A percentile compares a stretch with the other conserved stretches of the same genome.
phyloP scores from a whole-genome alignment of 2,113 vertebrate genomes.

The Dicaeum eximium region DNA sequence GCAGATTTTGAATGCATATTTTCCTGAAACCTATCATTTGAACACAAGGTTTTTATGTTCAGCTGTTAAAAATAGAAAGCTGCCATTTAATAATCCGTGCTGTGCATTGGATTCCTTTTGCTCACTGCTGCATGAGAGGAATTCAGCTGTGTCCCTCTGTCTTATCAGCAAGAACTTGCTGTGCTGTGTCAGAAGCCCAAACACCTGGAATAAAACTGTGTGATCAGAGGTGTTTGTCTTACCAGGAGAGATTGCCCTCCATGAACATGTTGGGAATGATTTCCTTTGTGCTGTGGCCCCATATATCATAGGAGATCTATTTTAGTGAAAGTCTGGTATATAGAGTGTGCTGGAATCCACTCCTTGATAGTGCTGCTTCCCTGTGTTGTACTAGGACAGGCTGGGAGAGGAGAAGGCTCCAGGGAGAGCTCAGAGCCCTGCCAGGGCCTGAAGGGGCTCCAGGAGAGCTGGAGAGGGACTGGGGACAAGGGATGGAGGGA shows the following conservation, averaged over 20 bases:
- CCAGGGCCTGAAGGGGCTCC: neutral
- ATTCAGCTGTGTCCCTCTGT: neutral
- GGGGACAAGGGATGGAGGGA: rapidly evolving
- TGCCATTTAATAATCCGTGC: neutral
- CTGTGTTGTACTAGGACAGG: rapidly evolving
- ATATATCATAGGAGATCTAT: neutral
- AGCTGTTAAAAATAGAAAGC: neutral
- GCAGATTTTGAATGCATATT: neutral
- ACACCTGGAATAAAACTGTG: neutral
- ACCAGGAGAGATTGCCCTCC: neutral
- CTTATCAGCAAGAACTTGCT: neutral
- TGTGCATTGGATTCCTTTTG: neutral
- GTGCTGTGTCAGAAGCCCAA: neutral
- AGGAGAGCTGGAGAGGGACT: neutral
- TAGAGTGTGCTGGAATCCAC: rapidly evolving
- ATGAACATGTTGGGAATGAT: neutral
- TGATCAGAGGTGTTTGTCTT: neutral
- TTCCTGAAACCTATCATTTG: neutral
- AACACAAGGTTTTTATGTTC: neutral
- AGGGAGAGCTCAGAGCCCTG: neutral
- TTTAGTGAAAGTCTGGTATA: neutral
- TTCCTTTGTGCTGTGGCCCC: neutral
- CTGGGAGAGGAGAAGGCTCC: neutral
- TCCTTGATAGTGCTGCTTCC: neutral
- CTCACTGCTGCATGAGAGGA: neutral